Base-by-base conservation (phyloP, 2,888 invertebrate species). In the Sinotaia quadrata region DNA sequence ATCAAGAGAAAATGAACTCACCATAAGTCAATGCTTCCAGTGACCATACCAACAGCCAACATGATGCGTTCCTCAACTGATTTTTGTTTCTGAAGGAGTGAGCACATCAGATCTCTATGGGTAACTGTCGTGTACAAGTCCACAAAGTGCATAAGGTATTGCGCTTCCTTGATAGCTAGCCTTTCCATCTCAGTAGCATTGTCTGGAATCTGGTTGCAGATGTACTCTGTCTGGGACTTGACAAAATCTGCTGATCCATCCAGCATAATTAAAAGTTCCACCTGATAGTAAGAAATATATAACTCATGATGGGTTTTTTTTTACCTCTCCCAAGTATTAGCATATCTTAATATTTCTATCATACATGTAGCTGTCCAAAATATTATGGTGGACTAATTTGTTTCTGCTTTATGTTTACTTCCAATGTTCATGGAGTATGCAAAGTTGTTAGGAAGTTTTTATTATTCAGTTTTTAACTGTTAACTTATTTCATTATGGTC, bases 231-330 rank as follows among this genome's bases (percentile, higher is more conserved):
- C 63, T 78, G 78, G n/a, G 70, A 47, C n/a, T 75, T 70, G 31
- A 78, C 66, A 27, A 77, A 80, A 12, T 68, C 44, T 18, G 80
- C 79, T 8, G 79, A 79, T 18, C 81, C 81, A 73, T 82, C 81
- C 27, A 82, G 59, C 57, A 82, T 62, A 15, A 81, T 73, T 41
- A 82, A 69, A 29, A 62, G 67, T 5, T 74, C 77, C 12, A 80
- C 78, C 79, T 79, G 58, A n/a, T n/a, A n/a, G n/a, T n/a, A n/a
- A n/a, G n/a, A n/a, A n/a, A n/a, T n/a, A n/a, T n/a, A n/a, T n/a
- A n/a, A n/a, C n/a, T n/a, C n/a, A n/a, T n/a, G n/a, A n/a, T n/a
- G n/a, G n/a, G n/a, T n/a, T n/a, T n/a, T n/a, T n/a, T n/a, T n/a
- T n/a, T n/a, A n/a, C n/a, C n/a, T n/a, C n/a, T n/a, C n/a, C n/a